These are phyloP conservation scores for Hypsibius dujardini DNA, from an alignment of 1,140 invertebrate species.

Conservation along the genomic window DNA sequence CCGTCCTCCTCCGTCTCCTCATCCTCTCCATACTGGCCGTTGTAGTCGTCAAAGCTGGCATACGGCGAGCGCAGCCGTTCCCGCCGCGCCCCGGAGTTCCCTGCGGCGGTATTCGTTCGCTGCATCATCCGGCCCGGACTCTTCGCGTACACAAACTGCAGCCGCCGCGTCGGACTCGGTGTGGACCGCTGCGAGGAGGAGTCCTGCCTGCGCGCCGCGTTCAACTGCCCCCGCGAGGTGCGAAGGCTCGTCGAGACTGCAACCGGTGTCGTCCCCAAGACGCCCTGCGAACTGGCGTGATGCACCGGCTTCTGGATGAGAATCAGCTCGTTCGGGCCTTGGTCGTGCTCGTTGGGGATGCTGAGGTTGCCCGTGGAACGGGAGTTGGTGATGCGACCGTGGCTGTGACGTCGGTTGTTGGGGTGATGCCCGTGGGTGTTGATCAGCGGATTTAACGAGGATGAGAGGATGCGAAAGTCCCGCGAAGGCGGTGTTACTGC, in stretches of 20 bases:
- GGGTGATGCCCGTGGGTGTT: neutral
- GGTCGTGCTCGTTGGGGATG: neutral
- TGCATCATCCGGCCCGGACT: neutral
- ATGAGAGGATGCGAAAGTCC: constrained; percentile 11
- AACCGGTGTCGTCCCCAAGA: neutral
- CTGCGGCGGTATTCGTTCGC: neutral
- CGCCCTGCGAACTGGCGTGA: constrained; percentile 8
- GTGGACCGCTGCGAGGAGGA: neutral
- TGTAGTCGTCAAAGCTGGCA: constrained; percentile 20
- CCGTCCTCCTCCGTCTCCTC: constrained; percentile 13
- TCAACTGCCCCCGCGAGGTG: neutral
- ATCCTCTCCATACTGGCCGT: constrained; percentile 22
- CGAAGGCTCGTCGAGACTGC: too few species aligned
- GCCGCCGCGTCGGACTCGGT: neutral
- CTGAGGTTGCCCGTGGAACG: neutral
- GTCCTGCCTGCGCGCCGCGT: neutral
- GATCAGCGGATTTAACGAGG: neutral
- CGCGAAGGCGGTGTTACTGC: neutral
- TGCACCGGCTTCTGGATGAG: neutral
- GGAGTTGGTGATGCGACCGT: neutral
- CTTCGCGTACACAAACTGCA: neutral
- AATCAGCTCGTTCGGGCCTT: neutral
- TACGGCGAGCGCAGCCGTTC: neutral
- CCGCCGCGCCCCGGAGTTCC: neutral
- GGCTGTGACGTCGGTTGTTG: neutral